Base-by-base conservation (phyloP, 1,140 invertebrate genomes). In the Bactericera cockerelli region DNA sequence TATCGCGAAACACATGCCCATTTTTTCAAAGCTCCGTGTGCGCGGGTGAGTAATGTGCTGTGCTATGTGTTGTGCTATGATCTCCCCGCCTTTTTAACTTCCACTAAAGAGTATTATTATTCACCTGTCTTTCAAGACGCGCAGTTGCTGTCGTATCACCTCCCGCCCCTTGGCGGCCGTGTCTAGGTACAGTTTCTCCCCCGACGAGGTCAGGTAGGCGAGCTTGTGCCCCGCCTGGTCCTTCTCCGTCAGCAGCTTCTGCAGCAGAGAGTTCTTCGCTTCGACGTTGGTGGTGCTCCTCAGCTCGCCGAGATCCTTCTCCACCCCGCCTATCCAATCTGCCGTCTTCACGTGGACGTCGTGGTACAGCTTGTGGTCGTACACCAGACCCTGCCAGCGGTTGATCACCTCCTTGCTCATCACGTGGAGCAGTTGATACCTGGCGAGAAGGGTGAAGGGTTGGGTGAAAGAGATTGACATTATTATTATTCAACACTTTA, bases 121-220 rank as follows among this genome's bases (percentile, higher is more conserved):
- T 31, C 28, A 70, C 66, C 67, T 67, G 67, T 89, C 87, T 68
- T 83, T 79, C 57, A 84, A 75, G 21, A 77, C 76, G 69, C 87
- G 78, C 61, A 95, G 72, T 65, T 93, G 85, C 62, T 86, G 80
- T 10, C 93, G 76, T 36, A 97, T 85, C 31, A 79, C 82, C 70
- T 97, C 93, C 60, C 93, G 78, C 11, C 93, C 93, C 66, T 81
- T 78, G 24, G 90, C 84, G 2, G 91, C 87, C 2, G 93, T 97
- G 70, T 94, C 89, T 0, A 90, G 87, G 62, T 90, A 81, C 24
- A 95, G 79, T 69, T 86, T 84, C 67, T 97, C 93, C 2, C 87
- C 90, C 14, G 84, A 72, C 3, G 82, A 75, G 2, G 82, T 82
- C 1, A 93, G 66, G 14, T 80, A 77, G 25, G 78, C 77, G 38